phyloP scores from a whole-genome alignment of 1,140 invertebrate genomes.

The Gonioctena quinquepunctata region DNA sequence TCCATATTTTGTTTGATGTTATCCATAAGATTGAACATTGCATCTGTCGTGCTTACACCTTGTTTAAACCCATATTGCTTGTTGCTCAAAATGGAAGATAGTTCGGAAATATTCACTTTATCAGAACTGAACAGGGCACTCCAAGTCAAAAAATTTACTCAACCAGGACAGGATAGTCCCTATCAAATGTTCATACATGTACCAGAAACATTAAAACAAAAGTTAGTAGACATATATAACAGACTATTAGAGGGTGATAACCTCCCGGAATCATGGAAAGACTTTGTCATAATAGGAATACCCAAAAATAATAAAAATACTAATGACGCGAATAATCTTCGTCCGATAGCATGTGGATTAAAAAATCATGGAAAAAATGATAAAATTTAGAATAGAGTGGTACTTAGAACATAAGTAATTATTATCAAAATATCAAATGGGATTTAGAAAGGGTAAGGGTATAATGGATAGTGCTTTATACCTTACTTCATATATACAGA shows the following conservation, averaged over 20 bases:
- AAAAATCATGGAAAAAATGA: slow-evolving; percentile 22
- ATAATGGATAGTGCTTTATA: not conserved
- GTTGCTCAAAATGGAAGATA: too few relatives aligned
- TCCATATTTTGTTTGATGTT: too few relatives aligned
- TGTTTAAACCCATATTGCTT: too few relatives aligned
- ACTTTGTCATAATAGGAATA: too few relatives aligned
- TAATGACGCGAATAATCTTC: not conserved
- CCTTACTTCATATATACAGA: not conserved
- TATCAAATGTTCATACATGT: slow-evolving; percentile 6
- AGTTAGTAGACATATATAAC: slow-evolving; percentile 1
- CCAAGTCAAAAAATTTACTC: slow-evolving; percentile 1
- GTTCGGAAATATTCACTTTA: too few relatives aligned
- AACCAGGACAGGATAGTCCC: not conserved
- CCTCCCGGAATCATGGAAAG: too few relatives aligned
- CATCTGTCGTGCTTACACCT: too few relatives aligned
- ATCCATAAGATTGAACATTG: too few relatives aligned
- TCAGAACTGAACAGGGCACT: not conserved
- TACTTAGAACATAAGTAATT: not conserved
- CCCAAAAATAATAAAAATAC: not conserved
- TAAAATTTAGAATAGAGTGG: slow-evolving; percentile 21
- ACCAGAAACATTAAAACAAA: not conserved
- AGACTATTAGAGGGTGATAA: not conserved
- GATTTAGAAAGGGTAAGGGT: slow-evolving; percentile 8
- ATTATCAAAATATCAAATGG: not conserved
- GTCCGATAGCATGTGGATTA: not conserved